These are phyloP conservation scores for Sitophilus oryzae DNA, from an alignment of 1,140 invertebrate genomes.

Conservation along the genomic window DNA sequence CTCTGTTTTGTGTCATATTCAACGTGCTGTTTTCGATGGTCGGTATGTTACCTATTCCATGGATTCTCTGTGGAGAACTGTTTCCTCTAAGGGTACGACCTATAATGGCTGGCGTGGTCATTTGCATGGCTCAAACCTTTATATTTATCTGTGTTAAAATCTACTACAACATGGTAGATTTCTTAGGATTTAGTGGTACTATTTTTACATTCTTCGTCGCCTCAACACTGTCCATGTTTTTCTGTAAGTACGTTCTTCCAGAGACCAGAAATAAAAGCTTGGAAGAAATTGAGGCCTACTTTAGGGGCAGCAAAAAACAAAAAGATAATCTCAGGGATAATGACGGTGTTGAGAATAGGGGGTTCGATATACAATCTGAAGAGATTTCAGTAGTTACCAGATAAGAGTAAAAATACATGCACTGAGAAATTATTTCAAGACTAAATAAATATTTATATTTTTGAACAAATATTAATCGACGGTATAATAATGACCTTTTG, in stretches of 20 bases:
- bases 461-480: no score
- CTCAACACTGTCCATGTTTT: constrained; percentile 59
- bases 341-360: constrained; percentile 29
- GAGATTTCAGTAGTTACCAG: constrained; percentile 9
- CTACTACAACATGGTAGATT: constrained; percentile 55
- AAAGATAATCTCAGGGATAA: constrained; percentile 39
- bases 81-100: constrained; percentile 63
- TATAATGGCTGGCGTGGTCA: constrained; percentile 61
- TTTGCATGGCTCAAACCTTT: constrained; percentile 63
- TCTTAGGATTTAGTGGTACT: constrained; percentile 60
- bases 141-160: constrained; percentile 66
- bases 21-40: constrained; percentile 69
- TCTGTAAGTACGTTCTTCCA: constrained; percentile 64
- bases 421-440: no score
- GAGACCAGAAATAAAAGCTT: constrained; percentile 75
- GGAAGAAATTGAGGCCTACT: constrained; percentile 68
- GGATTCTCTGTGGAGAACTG: constrained; percentile 70
- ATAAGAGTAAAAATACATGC: no score
- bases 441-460: no score
- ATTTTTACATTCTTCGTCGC: constrained; percentile 71
- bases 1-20: constrained; percentile 56
- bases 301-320: constrained; percentile 44
- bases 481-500: no score
- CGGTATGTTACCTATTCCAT: constrained; percentile 65
- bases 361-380: constrained; percentile 25